Conservation (phyloP, 2,888 invertebrate species). For the Belgica antarctica region DNA sequence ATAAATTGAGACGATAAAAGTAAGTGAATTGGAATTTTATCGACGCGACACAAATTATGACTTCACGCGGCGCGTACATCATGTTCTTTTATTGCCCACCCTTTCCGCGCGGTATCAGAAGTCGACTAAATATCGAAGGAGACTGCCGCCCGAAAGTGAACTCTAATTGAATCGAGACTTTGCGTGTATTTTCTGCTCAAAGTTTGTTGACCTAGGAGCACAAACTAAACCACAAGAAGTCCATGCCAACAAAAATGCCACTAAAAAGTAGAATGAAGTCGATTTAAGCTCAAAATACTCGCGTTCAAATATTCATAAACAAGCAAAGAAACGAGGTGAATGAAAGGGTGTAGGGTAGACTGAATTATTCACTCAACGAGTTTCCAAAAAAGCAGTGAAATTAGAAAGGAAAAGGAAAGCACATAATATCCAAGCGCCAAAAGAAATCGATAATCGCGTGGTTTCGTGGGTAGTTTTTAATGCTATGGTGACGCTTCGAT, state of each 20-base stretch:
- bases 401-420: not conserved
- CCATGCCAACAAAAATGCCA: not conserved
- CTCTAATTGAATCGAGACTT: no score
- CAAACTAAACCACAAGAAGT: constrained; percentile 16
- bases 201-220: constrained; percentile 30
- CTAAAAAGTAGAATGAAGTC: constrained; percentile 9
- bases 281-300: not conserved
- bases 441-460: constrained; percentile 5
- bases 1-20: constrained; percentile 8
- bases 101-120: not conserved
- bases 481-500: constrained; percentile 18
- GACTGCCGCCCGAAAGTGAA: no score
- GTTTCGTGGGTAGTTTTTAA: constrained; percentile 11
- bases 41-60: not conserved
- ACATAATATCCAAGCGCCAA: not conserved
- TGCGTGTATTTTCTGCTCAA: not conserved
- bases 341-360: constrained; percentile 15
- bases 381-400: not conserved
- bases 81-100: no score
- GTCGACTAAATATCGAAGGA: not conserved
- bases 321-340: constrained; percentile 18
- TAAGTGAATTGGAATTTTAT: not conserved
- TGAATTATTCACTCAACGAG: constrained; percentile 2
- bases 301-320: constrained; percentile 10
- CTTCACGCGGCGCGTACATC: not conserved